These are phyloP conservation scores for Xanthorhoe spadicearia DNA, from an alignment of 2,888 invertebrate species.

Conservation along the genomic window DNA sequence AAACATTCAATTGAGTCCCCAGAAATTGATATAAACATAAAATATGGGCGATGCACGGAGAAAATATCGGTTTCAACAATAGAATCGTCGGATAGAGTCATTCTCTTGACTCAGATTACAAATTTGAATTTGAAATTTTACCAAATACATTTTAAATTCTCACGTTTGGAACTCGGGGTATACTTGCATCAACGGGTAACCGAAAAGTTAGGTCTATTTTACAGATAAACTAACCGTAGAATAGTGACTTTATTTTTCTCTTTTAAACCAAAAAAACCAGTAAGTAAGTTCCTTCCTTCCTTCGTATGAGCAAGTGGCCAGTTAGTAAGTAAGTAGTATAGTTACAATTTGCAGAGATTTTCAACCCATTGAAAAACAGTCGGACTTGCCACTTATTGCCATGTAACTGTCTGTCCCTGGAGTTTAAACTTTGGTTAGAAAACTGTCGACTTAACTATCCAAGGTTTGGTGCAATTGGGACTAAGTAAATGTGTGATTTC, in stretches of 20 bases:
- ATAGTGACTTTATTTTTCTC: neutral
- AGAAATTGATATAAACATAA: conserved; percentile 59
- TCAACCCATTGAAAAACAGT: too few species aligned
- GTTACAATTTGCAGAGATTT: too few species aligned
- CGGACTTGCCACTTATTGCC: too few species aligned
- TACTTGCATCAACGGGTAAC: conserved; percentile 10
- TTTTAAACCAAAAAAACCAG: neutral
- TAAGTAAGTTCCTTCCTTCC: too few species aligned
- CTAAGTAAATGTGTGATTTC: conserved; percentile 36
- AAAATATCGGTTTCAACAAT: conserved; percentile 60
- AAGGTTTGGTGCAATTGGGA: conserved; percentile 13
- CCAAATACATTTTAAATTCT: conserved; percentile 42
- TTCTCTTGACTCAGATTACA: conserved; percentile 58
- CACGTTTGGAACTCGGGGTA: conserved; percentile 23
- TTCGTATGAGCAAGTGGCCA: too few species aligned
- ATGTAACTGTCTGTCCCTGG: too few species aligned
- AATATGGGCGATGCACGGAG: conserved; percentile 57
- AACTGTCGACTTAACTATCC: neutral
- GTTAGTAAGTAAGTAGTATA: too few species aligned
- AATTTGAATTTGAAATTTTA: conserved; percentile 59
- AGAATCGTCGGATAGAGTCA: conserved; percentile 62
- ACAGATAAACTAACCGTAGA: neutral
- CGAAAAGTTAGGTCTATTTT: neutral
- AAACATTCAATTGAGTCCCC: conserved; percentile 63
- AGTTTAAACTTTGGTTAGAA: neutral